These are phyloP conservation scores for Melanophora roralis DNA, from an alignment of 2,888 invertebrate genomes.

Conservation along the genomic window DNA sequence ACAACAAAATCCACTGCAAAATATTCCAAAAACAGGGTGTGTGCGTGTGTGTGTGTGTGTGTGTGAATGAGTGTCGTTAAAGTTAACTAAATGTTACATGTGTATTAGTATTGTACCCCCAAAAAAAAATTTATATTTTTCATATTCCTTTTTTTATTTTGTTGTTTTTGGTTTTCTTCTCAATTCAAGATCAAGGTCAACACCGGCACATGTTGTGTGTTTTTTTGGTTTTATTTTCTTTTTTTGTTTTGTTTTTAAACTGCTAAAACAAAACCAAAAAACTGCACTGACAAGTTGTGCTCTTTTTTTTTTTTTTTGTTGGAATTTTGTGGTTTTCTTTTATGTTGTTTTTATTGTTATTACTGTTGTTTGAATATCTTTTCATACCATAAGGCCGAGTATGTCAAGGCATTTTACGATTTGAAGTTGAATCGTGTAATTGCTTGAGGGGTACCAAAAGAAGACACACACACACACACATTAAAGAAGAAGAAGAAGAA, in stretches of 20 bases:
- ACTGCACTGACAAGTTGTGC: conserved; percentile 59
- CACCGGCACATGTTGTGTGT: conserved; percentile 60
- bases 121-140: conserved; percentile 37
- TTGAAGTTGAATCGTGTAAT: conserved; percentile 19
- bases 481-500: not conserved
- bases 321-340: not conserved
- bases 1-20: not conserved
- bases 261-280: conserved; percentile 39
- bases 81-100: not conserved
- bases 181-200: conserved; percentile 75
- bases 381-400: conserved; percentile 23
- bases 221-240: not conserved
- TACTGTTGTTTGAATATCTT: conserved; percentile 28
- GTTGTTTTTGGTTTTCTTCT: conserved; percentile 14
- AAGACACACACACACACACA: not conserved
- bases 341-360: not conserved
- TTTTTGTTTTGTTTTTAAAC: conserved; percentile 33
- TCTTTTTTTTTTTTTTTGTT: conserved; percentile 12
- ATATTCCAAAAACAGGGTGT: not conserved
- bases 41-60: not conserved
- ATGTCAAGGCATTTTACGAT: not conserved
- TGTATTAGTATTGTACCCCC: conserved; percentile 24
- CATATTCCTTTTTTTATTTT: conserved; percentile 36
- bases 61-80: not conserved
- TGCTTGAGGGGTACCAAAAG: conserved; percentile 12